These are phyloP conservation scores for Paracentrotus lividus DNA, from an alignment of 53 echinoderm and acorn worm species.

Conservation along the genomic window DNA sequence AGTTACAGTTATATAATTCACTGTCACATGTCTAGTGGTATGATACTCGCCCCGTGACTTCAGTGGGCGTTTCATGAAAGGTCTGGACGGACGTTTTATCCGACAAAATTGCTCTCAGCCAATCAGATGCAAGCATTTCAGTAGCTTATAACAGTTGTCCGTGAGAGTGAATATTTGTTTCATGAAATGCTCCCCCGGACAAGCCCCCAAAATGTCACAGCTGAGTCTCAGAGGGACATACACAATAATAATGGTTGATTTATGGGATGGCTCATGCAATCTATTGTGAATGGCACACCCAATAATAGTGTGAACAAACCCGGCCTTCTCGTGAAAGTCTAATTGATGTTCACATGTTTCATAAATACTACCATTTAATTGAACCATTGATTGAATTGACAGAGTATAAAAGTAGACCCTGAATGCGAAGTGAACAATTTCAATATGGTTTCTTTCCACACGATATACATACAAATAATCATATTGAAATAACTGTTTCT, in stretches of 20 bases:
- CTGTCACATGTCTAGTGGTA: too few species aligned
- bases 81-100: too few species aligned
- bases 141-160: too few species aligned
- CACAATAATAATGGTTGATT: background rate
- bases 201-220: too few species aligned
- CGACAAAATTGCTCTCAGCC: too few species aligned
- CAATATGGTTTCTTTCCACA: background rate
- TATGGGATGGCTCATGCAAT: background rate
- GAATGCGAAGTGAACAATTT: background rate
- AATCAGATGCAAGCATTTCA: too few species aligned
- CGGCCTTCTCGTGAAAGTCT: background rate
- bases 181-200: too few species aligned
- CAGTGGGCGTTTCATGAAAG: too few species aligned
- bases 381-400: background rate
- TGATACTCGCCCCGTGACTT: too few species aligned
- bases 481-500: background rate
- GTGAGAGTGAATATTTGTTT: too few species aligned
- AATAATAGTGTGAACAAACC: background rate
- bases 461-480: background rate
- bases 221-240: too few species aligned
- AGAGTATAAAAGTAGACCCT: background rate
- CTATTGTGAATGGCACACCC: too few species aligned
- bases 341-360: background rate
- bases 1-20: background rate
- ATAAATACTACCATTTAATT: background rate